phyloP scores from a whole-genome alignment of 2,888 invertebrate species.

The Polymixis lichenea region DNA sequence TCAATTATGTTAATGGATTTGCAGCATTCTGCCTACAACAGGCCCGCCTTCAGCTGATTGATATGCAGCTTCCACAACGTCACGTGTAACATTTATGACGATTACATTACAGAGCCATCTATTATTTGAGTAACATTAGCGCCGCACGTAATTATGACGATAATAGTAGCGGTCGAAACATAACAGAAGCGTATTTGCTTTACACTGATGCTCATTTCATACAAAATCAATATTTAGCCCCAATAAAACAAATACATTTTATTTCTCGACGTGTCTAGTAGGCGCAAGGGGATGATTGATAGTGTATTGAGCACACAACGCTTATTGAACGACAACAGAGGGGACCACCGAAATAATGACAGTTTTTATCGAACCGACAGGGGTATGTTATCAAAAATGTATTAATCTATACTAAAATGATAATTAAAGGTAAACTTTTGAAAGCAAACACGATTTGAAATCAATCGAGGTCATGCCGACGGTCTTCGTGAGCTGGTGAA shows the following conservation, averaged over 20 bases:
- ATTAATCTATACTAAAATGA: slow-evolving; percentile 72
- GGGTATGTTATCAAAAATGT: slow-evolving; percentile 76
- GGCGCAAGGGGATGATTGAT: slow-evolving; percentile 86
- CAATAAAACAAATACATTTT: slow-evolving; percentile 81
- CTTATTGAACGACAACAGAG: slow-evolving; percentile 82
- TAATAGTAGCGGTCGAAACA: slow-evolving; percentile 40
- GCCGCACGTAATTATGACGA: slow-evolving; percentile 58
- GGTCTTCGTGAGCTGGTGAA: slow-evolving; percentile 11
- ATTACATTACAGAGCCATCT: slow-evolving; percentile 67
- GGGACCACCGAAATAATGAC: slow-evolving; percentile 78
- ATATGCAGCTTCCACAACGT: slow-evolving; percentile 74
- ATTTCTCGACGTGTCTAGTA: slow-evolving; percentile 83
- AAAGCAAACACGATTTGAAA: slow-evolving; percentile 64
- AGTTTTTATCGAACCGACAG: slow-evolving; percentile 73
- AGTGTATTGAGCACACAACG: slow-evolving; percentile 86
- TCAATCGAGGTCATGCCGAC: slow-evolving; percentile 64
- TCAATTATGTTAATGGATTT: slow-evolving; percentile 89
- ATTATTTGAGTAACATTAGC: slow-evolving; percentile 62
- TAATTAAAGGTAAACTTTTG: slow-evolving; percentile 68
- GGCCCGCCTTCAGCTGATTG: slow-evolving; percentile 80
- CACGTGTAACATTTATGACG: slow-evolving; percentile 70
- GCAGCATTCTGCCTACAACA: slow-evolving; percentile 80
- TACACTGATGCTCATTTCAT: slow-evolving; percentile 76
- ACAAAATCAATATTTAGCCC: slow-evolving; percentile 85
- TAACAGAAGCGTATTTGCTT: slow-evolving; percentile 64